Evolutionary conservation across 2,113 vertebrate genomes (phyloP).

Genomic region (Patagioenas fasciata): DNA sequence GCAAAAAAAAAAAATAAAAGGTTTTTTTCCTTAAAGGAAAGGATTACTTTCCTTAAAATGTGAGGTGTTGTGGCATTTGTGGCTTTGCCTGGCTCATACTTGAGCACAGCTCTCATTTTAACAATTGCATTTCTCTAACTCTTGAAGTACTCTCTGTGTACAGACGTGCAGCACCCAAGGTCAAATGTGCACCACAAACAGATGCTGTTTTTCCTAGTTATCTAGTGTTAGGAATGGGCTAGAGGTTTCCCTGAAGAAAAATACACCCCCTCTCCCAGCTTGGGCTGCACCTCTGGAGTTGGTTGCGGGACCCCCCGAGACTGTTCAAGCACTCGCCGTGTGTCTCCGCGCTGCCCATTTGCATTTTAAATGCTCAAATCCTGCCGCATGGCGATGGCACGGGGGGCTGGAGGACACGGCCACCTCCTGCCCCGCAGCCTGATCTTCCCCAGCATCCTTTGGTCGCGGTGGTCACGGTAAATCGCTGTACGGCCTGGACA

Average conservation of each 20-base stretch:
- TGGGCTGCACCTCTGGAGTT: not conserved
- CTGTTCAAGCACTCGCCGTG: no score
- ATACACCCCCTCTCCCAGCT: not conserved
- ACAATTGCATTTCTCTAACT: not conserved
- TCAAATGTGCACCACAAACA: not conserved
- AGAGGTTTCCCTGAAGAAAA: not conserved
- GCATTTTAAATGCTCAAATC: not conserved
- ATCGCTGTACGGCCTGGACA: not conserved
- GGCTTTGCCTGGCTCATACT: not conserved
- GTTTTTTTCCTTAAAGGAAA: not conserved
- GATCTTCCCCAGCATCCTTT: not conserved
- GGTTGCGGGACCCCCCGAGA: not conserved
- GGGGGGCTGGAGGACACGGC: not conserved
- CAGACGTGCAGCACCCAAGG: not conserved
- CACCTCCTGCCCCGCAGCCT: not conserved
- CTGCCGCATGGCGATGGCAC: not conserved
- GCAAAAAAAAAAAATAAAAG: not conserved
- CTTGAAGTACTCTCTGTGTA: not conserved
- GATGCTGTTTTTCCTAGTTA: not conserved
- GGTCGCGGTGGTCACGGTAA: slow-evolving; percentile 1
- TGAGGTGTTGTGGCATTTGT: rapidly evolving
- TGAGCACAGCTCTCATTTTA: not conserved
- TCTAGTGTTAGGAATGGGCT: not conserved
- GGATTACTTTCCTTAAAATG: not conserved
- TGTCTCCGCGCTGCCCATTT: not conserved